Percentiles rank a stretch among this genome's conserved stretches.
phyloP scores from a whole-genome alignment of 2,797 vertebrate genomes.

The Synanceia verrucosa region DNA sequence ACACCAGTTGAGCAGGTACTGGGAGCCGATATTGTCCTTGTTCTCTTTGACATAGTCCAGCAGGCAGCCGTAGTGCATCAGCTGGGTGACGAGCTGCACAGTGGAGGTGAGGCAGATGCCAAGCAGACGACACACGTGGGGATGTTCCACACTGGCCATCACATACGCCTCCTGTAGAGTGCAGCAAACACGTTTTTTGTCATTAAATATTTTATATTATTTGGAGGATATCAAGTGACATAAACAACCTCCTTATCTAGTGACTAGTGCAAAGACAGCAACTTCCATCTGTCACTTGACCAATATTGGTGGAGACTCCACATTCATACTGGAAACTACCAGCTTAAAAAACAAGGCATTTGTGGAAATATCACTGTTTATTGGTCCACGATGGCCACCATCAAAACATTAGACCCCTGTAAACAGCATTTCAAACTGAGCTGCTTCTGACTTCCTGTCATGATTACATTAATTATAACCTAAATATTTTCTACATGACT shows the following conservation, averaged over 20 bases:
- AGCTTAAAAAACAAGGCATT: constrained; percentile 15
- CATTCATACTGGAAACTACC: constrained; percentile 1
- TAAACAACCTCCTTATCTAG: neutral
- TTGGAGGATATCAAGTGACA: neutral
- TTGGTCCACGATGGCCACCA: constrained; percentile 6
- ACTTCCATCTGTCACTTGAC: neutral
- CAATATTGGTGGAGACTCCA: neutral
- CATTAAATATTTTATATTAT: neutral
- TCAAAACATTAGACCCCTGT: neutral
- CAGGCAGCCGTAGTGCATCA: constrained; percentile 97
- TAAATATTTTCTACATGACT: constrained; percentile 18
- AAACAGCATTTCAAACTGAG: constrained; percentile 26
- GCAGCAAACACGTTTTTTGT: neutral
- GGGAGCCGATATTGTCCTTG: constrained; percentile 96
- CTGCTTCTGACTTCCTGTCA: constrained; percentile 18
- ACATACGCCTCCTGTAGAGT: constrained; percentile 93
- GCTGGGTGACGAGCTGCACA: constrained; percentile 95
- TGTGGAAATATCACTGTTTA: constrained; percentile 16
- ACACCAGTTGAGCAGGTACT: constrained; percentile 99
- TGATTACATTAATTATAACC: constrained; percentile 13
- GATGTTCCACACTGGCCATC: constrained; percentile 97
- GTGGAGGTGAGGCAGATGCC: constrained; percentile 98
- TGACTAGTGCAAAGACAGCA: neutral
- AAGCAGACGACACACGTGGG: constrained; percentile 95
- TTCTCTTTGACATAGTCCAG: constrained; percentile 96